Percentiles rank a stretch among this genome's conserved stretches.
Conservation (phyloP, 2,797 vertebrate genomes). For the Emys orbicularis region DNA sequence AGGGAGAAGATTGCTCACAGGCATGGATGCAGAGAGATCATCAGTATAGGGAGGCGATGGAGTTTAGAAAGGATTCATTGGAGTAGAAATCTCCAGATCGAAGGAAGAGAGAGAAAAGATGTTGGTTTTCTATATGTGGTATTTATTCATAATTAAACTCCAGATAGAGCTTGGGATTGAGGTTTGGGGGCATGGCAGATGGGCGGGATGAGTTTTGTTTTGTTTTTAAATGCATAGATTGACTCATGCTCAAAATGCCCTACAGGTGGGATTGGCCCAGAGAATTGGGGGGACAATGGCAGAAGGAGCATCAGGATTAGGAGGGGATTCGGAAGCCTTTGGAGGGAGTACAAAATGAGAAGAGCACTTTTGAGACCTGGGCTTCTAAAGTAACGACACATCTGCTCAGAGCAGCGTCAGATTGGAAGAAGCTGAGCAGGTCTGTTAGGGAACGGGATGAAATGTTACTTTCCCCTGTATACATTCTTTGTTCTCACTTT, state of each 20-base stretch:
- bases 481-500: background rate
- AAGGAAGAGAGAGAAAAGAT: background rate
- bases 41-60: accelerated
- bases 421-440: background rate
- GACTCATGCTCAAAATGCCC: background rate
- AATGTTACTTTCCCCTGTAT: accelerated
- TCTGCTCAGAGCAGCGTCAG: background rate
- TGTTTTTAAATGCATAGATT: background rate
- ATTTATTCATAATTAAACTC: background rate
- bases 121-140: background rate
- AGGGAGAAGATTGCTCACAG: background rate
- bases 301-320: background rate
- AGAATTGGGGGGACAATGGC: background rate
- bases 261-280: background rate
- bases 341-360: background rate
- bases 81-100: background rate
- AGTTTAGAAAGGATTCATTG: background rate
- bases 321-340: background rate
- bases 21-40: background rate
- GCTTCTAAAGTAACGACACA: accelerated
- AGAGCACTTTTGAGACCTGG: background rate
- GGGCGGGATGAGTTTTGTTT: background rate
- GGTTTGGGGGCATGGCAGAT: background rate
- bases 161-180: background rate
- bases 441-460: background rate